phyloP scores from a whole-genome alignment of 2,888 invertebrate species.

The Hermaeophaga mercurialis region DNA sequence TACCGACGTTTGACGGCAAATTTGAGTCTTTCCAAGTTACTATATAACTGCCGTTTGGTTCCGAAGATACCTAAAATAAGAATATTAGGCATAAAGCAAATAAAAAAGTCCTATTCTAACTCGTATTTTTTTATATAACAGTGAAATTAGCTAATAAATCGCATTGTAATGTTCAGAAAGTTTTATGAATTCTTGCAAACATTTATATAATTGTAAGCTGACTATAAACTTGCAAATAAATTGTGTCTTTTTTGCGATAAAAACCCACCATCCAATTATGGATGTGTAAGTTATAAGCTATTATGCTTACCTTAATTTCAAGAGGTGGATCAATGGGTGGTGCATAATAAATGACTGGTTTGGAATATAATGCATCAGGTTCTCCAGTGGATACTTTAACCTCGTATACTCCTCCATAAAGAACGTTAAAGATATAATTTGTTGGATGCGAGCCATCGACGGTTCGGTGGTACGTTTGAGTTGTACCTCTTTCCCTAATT shows the following conservation, averaged over 20 bases:
- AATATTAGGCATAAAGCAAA: no score
- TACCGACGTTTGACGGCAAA: conserved; percentile 45
- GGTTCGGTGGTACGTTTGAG: conserved; percentile 52
- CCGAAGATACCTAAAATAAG: conserved; percentile 56
- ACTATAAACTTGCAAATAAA: no score
- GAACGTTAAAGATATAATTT: conserved; percentile 58
- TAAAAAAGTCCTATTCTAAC: no score
- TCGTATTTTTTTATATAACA: no score
- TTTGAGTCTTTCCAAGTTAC: conserved; percentile 69
- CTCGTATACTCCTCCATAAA: conserved; percentile 61
- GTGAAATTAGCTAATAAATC: no score
- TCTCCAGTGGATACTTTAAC: conserved; percentile 60
- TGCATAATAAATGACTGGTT: conserved; percentile 61
- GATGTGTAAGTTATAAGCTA: no score
- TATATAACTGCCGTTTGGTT: conserved; percentile 67
- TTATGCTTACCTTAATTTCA: conserved; percentile 61
- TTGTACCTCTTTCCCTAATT: conserved; percentile 57
- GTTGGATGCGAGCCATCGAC: conserved; percentile 27
- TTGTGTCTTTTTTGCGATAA: no score
- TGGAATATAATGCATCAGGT: conserved; percentile 57
- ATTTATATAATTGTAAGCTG: no score
- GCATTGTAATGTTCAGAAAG: no score
- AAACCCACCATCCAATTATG: no score
- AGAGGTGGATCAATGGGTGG: conserved; percentile 67
- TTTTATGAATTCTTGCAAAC: no score